Percentiles rank a stretch among this genome's conserved stretches.
Conservation (phyloP, 2,797 vertebrate genomes). For the Iguana delicatissima region DNA sequence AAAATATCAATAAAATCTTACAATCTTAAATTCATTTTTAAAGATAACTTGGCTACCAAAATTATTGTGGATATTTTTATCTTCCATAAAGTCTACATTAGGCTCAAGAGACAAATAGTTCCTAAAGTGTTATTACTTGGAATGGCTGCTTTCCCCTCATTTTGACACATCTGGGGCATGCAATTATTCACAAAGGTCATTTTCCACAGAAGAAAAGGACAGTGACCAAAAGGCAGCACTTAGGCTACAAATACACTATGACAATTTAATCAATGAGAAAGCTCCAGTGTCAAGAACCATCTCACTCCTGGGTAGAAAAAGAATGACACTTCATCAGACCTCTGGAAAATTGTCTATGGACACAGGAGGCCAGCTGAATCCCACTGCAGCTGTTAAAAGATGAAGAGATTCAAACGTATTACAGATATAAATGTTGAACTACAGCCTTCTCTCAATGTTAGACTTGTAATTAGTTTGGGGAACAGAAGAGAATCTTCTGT, state of each 20-base stretch:
- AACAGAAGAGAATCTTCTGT: slow-evolving; percentile 31
- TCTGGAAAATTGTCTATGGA: slow-evolving; percentile 59
- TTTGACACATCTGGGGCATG: slow-evolving; percentile 82
- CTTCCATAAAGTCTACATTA: slow-evolving; percentile 38
- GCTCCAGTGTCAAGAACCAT: slow-evolving; percentile 71
- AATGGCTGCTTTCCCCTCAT: slow-evolving; percentile 65
- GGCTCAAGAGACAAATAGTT: slow-evolving; percentile 60
- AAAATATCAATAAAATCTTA: slow-evolving; percentile 37
- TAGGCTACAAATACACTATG: slow-evolving; percentile 78
- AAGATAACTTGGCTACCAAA: slow-evolving; percentile 36
- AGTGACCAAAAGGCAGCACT: slow-evolving; percentile 79
- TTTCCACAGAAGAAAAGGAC: slow-evolving; percentile 76
- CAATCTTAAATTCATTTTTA: slow-evolving; percentile 46
- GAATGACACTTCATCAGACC: slow-evolving; percentile 67
- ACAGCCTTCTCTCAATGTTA: background rate
- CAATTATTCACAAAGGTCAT: slow-evolving; percentile 83
- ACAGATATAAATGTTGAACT: slow-evolving; percentile 21
- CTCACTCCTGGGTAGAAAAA: slow-evolving; percentile 69
- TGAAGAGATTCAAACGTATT: background rate
- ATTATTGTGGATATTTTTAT: slow-evolving; percentile 41
- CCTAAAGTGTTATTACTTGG: slow-evolving; percentile 62
- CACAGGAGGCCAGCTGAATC: slow-evolving; percentile 29
- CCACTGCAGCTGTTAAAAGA: slow-evolving; percentile 32
- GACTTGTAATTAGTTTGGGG: slow-evolving; percentile 46
- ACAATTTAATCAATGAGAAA: slow-evolving; percentile 82